Conservation (phyloP, 2,888 invertebrate genomes). For the Rhabditoides inermis region DNA sequence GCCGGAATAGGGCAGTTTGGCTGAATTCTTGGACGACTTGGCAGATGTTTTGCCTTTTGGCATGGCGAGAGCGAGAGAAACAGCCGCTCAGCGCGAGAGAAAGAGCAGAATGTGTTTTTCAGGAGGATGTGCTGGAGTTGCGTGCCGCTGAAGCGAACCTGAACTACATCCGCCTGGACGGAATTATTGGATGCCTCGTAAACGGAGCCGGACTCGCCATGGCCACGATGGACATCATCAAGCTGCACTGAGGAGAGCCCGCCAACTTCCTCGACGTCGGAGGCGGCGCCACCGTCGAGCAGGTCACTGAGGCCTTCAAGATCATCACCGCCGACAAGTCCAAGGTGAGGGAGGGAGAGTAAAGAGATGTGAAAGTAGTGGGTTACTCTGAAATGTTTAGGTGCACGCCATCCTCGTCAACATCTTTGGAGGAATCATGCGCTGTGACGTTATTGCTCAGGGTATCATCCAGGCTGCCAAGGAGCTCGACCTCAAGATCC, state of each 20-base stretch:
- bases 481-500: constrained; percentile 72
- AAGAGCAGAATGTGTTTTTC: no score
- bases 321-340: constrained; percentile 69
- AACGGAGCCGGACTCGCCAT: constrained; percentile 98
- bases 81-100: no score
- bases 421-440: constrained; percentile 97
- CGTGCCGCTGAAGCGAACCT: constrained; percentile 84
- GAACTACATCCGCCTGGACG: constrained; percentile 93
- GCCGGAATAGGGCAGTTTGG: no score
- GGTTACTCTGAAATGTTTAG: constrained; percentile 49
- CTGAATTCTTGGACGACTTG: no score
- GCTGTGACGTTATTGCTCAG: constrained; percentile 91
- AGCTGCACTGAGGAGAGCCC: constrained; percentile 85
- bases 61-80: no score
- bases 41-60: no score
- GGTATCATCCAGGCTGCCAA: constrained; percentile 85
- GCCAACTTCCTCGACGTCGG: constrained; percentile 98
- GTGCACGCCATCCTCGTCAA: constrained; percentile 93
- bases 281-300: constrained; percentile 81
- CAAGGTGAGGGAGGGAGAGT: constrained; percentile 52
- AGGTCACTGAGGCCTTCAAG: constrained; percentile 70
- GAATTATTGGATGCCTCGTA: constrained; percentile 89
- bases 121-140: constrained; percentile 77
- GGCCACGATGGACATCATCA: constrained; percentile 99
- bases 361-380: no score